A percentile compares a stretch with the other conserved stretches of the same genome.
Evolutionary conservation across 1,140 invertebrate genomes (phyloP).

Genomic region (Tetragnatha versicolor): DNA sequence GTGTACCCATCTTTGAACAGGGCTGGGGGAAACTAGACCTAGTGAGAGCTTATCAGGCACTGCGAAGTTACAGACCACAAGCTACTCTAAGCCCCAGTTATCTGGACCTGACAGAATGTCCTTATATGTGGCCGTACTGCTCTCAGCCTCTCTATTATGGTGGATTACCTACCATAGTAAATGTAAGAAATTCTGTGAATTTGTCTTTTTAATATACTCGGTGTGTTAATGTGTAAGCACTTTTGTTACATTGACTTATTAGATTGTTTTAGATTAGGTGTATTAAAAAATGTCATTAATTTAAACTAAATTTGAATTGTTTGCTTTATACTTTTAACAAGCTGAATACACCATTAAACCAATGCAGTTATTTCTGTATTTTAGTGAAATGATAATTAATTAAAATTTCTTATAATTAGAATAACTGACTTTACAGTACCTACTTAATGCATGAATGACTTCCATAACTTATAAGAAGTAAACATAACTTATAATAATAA

Average conservation of each 20-base stretch:
- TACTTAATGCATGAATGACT: no score
- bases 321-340: no score
- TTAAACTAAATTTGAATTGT: no score
- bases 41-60: conserved; percentile 81
- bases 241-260: no score
- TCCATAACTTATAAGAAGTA: no score
- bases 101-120: conserved; percentile 90
- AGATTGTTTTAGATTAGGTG: no score
- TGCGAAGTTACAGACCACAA: conserved; percentile 83
- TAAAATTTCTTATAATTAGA: not conserved
- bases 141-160: conserved; percentile 91
- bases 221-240: no score
- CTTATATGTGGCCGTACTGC: conserved; percentile 98
- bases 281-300: no score
- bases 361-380: not conserved
- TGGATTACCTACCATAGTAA: conserved; percentile 86
- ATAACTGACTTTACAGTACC: not conserved
- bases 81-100: conserved; percentile 78
- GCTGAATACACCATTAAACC: no score
- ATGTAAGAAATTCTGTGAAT: conserved; percentile 73
- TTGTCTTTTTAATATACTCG: not conserved
- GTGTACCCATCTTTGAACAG: conserved; percentile 96
- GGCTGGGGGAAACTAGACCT: conserved; percentile 93
- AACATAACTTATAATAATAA: no score
- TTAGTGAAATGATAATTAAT: not conserved